These are phyloP conservation scores for Gastrophryne carolinensis DNA, from an alignment of 2,797 vertebrate species.

Conservation along the genomic window DNA sequence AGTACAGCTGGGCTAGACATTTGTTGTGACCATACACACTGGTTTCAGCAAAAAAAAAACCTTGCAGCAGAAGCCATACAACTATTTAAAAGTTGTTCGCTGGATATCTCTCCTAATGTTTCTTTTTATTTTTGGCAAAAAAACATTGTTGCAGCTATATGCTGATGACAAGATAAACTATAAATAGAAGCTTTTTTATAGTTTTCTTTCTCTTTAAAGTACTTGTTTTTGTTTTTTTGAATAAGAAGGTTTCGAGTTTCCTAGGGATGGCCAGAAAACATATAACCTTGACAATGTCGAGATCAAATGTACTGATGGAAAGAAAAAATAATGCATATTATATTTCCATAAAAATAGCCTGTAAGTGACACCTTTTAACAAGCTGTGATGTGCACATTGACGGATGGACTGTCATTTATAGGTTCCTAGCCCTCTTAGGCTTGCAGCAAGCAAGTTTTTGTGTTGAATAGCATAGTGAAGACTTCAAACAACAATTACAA, in stretches of 20 bases:
- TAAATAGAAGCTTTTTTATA: neutral
- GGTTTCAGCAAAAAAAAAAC: too few relatives aligned
- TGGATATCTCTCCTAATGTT: too few relatives aligned
- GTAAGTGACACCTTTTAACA: neutral
- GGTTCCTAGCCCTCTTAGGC: neutral
- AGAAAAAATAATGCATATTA: neutral
- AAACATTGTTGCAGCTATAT: too few relatives aligned
- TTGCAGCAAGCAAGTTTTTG: too few relatives aligned
- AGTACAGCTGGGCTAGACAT: too few relatives aligned
- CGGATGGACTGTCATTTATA: neutral
- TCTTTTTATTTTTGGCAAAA: too few relatives aligned
- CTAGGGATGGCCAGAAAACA: neutral
- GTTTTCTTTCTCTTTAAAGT: neutral
- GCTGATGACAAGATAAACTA: neutral
- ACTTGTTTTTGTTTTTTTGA: neutral
- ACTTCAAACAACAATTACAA: too few relatives aligned
- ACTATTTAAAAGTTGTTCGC: too few relatives aligned
- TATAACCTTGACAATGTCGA: slow-evolving; percentile 20
- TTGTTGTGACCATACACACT: too few relatives aligned
- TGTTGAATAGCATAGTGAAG: too few relatives aligned
- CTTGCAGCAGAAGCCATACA: too few relatives aligned
- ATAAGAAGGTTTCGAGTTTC: neutral
- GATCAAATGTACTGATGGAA: neutral
- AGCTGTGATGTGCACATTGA: neutral
- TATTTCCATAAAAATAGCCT: neutral